A percentile compares a stretch with the other conserved stretches of the same genome.
Conservation (phyloP, 2,888 invertebrate species). For the Bursaphelenchus okinawaensis region DNA sequence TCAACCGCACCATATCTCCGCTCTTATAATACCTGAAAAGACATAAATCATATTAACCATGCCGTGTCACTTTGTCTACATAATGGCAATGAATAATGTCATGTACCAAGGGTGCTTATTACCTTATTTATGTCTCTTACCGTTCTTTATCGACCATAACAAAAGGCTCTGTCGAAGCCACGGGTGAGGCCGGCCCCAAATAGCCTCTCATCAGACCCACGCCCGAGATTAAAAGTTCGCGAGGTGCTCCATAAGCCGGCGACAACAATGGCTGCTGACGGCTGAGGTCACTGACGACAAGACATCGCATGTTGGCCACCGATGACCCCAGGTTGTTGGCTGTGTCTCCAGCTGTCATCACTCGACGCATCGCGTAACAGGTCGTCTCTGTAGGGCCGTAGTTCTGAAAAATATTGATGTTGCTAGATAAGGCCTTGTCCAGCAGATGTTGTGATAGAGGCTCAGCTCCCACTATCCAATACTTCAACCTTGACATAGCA, state of each 20-base stretch:
- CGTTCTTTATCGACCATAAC: not conserved
- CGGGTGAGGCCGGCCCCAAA: conserved; percentile 23
- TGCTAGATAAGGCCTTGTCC: conserved; percentile 21
- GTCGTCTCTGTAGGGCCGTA: conserved; percentile 55
- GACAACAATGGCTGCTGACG: not conserved
- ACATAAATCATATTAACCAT: not conserved
- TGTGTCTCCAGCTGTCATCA: conserved; percentile 34
- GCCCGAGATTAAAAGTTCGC: conserved; percentile 33
- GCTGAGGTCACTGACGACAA: not conserved
- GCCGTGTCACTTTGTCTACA: too few relatives aligned
- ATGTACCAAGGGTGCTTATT: too few relatives aligned
- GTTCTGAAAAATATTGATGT: conserved; percentile 40
- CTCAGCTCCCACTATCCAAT: conserved; percentile 52
- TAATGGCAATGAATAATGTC: too few relatives aligned
- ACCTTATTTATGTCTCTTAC: too few relatives aligned
- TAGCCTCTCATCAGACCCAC: conserved; percentile 47
- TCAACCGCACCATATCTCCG: conserved; percentile 39
- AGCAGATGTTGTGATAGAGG: conserved; percentile 33
- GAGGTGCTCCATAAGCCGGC: conserved; percentile 6
- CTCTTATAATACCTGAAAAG: conserved; percentile 37
- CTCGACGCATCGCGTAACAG: conserved; percentile 33
- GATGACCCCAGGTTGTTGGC: conserved; percentile 38
- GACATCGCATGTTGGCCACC: conserved; percentile 27
- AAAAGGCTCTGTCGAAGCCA: too few relatives aligned
- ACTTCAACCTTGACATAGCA: conserved; percentile 25